Evolutionary conservation across 2,888 invertebrate species (phyloP).

Genomic region (Acronicta aceris): DNA sequence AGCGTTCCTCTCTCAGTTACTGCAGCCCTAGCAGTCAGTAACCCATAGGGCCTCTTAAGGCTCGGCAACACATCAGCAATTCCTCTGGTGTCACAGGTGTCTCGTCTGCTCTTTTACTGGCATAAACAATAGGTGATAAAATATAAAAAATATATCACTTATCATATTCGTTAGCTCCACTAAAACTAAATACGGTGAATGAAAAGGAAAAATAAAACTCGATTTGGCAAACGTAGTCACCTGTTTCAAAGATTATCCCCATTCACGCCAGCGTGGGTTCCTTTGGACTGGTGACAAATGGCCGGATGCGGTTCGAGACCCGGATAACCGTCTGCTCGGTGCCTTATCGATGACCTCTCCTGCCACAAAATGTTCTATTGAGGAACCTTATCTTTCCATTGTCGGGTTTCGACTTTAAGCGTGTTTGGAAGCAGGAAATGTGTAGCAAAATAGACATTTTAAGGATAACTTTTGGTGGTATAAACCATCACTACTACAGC

Average conservation of each 20-base stretch:
- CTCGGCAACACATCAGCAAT: too few species aligned
- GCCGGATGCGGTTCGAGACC: slow-evolving; percentile 28
- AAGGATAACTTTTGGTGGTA: too few species aligned
- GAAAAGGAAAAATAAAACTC: neutral
- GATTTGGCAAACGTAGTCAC: neutral
- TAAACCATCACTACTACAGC: too few species aligned
- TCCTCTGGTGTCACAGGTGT: too few species aligned
- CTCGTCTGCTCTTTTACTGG: too few species aligned
- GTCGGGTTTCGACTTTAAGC: slow-evolving; percentile 9
- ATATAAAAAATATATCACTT: too few species aligned
- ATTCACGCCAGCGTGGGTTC: slow-evolving; percentile 4
- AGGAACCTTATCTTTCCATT: slow-evolving; percentile 22
- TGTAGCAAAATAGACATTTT: neutral
- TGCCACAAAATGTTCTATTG: slow-evolving; percentile 23
- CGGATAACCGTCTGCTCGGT: slow-evolving; percentile 28
- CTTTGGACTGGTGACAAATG: slow-evolving; percentile 34
- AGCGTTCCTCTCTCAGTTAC: too few species aligned
- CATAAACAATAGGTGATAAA: too few species aligned
- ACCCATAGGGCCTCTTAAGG: too few species aligned
- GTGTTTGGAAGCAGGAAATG: neutral
- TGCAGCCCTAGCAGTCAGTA: too few species aligned
- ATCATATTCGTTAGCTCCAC: neutral
- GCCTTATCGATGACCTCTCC: slow-evolving; percentile 34
- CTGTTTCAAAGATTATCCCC: slow-evolving; percentile 10
- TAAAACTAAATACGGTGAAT: neutral